These are phyloP conservation scores for Myrmecobius fasciatus DNA, from an alignment of 2,113 vertebrate genomes.

Conservation along the genomic window DNA sequence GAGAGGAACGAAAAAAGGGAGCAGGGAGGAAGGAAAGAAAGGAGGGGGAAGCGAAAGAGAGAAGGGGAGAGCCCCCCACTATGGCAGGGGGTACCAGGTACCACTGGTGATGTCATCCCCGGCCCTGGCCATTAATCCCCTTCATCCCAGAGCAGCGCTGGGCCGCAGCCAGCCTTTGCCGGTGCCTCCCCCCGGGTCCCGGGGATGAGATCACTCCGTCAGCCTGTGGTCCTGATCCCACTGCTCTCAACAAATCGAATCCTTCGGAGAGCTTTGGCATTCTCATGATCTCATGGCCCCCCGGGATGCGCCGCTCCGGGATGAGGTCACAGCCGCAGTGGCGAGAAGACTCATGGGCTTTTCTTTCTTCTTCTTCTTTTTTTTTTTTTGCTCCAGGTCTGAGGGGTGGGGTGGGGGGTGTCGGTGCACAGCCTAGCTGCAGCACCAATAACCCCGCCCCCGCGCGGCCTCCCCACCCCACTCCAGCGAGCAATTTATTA, in stretches of 20 bases:
- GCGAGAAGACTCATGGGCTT: slow-evolving; percentile 66
- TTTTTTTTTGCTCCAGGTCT: not conserved
- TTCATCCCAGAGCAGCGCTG: slow-evolving; percentile 22
- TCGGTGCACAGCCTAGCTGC: not conserved
- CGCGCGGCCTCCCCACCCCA: not conserved
- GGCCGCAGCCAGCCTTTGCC: slow-evolving; percentile 14
- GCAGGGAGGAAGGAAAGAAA: no score
- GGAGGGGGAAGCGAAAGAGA: not conserved
- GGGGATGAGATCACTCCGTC: slow-evolving; percentile 83
- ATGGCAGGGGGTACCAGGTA: slow-evolving; percentile 68
- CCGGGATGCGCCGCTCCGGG: slow-evolving; percentile 64
- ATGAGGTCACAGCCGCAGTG: slow-evolving; percentile 81
- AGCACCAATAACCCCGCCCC: not conserved
- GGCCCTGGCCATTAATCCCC: slow-evolving; percentile 59
- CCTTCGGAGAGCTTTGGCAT: slow-evolving; percentile 78
- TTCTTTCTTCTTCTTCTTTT: slow-evolving; percentile 17
- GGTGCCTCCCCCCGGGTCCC: slow-evolving; percentile 60
- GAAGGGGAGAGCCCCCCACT: slow-evolving; percentile 75
- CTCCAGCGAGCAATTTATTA: not conserved
- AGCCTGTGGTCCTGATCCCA: slow-evolving; percentile 66
- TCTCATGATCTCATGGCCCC: slow-evolving; percentile 84
- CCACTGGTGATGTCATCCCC: slow-evolving; percentile 74
- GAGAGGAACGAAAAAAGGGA: no score
- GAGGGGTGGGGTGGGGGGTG: not conserved
- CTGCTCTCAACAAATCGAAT: slow-evolving; percentile 76